Evolutionary conservation across 2,888 invertebrate genomes (phyloP).

Genomic region (Bembecia ichneumoniformis): DNA sequence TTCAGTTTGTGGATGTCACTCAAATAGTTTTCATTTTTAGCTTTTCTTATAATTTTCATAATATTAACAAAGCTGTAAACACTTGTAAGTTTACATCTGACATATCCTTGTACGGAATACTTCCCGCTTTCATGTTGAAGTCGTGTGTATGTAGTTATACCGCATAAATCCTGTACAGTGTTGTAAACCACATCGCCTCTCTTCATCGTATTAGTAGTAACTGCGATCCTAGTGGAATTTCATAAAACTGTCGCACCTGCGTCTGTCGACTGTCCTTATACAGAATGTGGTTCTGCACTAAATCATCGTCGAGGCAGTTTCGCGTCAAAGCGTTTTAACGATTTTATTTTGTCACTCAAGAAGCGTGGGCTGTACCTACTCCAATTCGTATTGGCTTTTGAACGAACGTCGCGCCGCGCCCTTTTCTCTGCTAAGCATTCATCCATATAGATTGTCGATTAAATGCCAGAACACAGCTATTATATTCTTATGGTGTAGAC

Average conservation of each 20-base stretch:
- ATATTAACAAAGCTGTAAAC: no score
- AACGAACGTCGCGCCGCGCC: slow-evolving; percentile 33
- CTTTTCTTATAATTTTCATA: no score
- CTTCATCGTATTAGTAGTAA: slow-evolving; percentile 12
- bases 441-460: slow-evolving; percentile 44
- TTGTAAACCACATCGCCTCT: slow-evolving; percentile 9
- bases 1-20: no score
- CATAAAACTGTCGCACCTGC: slow-evolving; percentile 11
- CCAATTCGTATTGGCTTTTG: slow-evolving; percentile 32
- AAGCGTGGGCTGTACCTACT: slow-evolving; percentile 40
- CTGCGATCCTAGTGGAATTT: slow-evolving; percentile 10
- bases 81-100: no score
- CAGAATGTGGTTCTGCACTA: slow-evolving; percentile 26
- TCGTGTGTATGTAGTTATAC: no score
- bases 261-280: slow-evolving; percentile 21
- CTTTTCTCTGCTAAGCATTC: slow-evolving; percentile 33
- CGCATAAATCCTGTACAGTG: no score
- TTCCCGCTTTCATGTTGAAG: no score
- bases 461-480: slow-evolving; percentile 35
- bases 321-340: slow-evolving; percentile 48
- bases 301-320: slow-evolving; percentile 32
- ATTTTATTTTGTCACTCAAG: slow-evolving; percentile 30
- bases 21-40: no score
- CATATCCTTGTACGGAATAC: no score
- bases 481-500: slow-evolving; percentile 29